These are phyloP conservation scores for Tinea pellionella DNA, from an alignment of 2,888 invertebrate species.

Conservation along the genomic window DNA sequence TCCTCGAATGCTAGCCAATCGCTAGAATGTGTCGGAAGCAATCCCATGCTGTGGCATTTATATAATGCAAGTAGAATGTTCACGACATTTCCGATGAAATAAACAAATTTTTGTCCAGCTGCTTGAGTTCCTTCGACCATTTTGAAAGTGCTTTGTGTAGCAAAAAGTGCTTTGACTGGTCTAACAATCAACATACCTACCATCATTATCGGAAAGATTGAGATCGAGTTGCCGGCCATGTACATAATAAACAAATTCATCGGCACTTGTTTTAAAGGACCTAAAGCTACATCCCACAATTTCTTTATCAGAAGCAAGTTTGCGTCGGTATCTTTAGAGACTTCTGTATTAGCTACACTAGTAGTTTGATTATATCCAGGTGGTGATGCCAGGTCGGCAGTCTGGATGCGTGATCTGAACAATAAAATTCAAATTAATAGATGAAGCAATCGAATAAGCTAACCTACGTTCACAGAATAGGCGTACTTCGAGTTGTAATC, in stretches of 20 bases:
- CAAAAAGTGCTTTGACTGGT: conserved; percentile 94
- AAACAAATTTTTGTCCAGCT: conserved; percentile 91
- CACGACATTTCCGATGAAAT: conserved; percentile 91
- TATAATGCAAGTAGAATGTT: conserved; percentile 93
- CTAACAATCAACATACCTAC: conserved; percentile 98
- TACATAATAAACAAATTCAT: conserved; percentile 99
- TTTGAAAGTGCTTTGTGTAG: conserved; percentile 90
- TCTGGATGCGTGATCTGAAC: conserved; percentile 38
- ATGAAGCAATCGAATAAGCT: background rate
- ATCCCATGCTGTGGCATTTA: conserved; percentile 98
- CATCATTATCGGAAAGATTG: conserved; percentile 99
- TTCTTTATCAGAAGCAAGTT: conserved; percentile 91
- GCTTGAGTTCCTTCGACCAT: conserved; percentile 94
- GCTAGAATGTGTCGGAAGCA: conserved; percentile 95
- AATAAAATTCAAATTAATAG: background rate
- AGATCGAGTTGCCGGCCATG: conserved; percentile 99
- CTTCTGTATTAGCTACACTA: conserved; percentile 79
- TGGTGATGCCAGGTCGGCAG: conserved; percentile 77
- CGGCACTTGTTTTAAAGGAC: conserved; percentile 95
- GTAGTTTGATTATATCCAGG: conserved; percentile 86
- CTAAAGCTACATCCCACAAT: conserved; percentile 96
- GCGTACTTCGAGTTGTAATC: conserved; percentile 72
- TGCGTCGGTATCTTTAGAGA: conserved; percentile 84
- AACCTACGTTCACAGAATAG: background rate
- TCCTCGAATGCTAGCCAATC: conserved; percentile 99